Conservation (phyloP, 2,888 invertebrate species). For the Leptinotarsa juncta region DNA sequence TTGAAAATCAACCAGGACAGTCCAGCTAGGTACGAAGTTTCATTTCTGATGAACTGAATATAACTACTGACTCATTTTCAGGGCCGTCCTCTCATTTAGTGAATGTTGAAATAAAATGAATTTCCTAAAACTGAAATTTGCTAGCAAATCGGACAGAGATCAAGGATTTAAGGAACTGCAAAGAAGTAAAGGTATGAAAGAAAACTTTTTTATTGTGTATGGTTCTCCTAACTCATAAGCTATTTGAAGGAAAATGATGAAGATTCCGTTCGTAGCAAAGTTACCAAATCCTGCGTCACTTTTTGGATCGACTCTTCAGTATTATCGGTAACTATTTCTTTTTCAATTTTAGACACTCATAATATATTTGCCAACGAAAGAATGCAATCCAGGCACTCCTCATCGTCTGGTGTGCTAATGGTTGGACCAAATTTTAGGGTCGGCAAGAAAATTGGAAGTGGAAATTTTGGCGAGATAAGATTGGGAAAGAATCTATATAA, state of each 20-base stretch:
- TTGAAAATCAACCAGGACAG: conserved; percentile 7
- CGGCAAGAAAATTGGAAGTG: conserved; percentile 99
- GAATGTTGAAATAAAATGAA: conserved; percentile 50
- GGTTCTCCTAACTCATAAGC: not conserved
- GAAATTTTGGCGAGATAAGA: conserved; percentile 99
- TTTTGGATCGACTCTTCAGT: conserved; percentile 41
- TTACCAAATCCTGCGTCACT: conserved; percentile 23
- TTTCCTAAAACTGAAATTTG: conserved; percentile 52
- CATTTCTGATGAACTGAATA: not conserved
- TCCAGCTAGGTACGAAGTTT: conserved; percentile 1
- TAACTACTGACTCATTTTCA: conserved; percentile 29
- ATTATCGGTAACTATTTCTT: conserved; percentile 47
- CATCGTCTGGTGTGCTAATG: conserved; percentile 93
- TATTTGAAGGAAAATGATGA: conserved; percentile 44
- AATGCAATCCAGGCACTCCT: conserved; percentile 86
- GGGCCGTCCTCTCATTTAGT: conserved; percentile 41
- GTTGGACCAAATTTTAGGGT: conserved; percentile 99
- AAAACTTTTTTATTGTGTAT: conserved; percentile 14
- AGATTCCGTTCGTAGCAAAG: conserved; percentile 44
- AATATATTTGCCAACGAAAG: conserved; percentile 45
- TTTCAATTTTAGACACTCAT: conserved; percentile 46
- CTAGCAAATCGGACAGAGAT: conserved; percentile 45
- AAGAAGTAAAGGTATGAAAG: conserved; percentile 38
- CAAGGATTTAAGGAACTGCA: conserved; percentile 26
- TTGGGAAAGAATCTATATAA: conserved; percentile 99